Conservation (phyloP, 2,888 invertebrate species). For the Empis livida region DNA sequence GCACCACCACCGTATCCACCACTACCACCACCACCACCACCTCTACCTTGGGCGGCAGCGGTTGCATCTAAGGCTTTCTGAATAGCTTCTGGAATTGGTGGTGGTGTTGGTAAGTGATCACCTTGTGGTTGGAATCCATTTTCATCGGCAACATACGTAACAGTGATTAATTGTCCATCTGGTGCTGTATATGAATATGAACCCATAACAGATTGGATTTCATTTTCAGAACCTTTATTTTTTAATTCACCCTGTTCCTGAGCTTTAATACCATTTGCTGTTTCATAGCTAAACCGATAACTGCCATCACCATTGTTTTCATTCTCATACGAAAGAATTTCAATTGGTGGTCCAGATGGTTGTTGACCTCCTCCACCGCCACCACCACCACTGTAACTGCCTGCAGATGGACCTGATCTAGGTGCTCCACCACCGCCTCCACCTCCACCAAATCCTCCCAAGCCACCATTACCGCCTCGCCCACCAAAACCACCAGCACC, state of each 20-base stretch:
- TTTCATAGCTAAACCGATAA: slow-evolving; percentile 47
- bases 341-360: slow-evolving; percentile 36
- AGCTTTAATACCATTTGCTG: slow-evolving; percentile 49
- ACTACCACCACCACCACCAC: slow-evolving; percentile 26
- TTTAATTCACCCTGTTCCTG: slow-evolving; percentile 48
- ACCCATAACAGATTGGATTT: slow-evolving; percentile 45
- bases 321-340: slow-evolving; percentile 43
- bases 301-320: slow-evolving; percentile 46
- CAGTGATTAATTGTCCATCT: slow-evolving; percentile 46
- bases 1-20: slow-evolving; percentile 28
- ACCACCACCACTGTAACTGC: slow-evolving; percentile 8
- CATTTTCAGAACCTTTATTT: slow-evolving; percentile 43
- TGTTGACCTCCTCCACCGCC: slow-evolving; percentile 22
- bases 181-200: slow-evolving; percentile 51
- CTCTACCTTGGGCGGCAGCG: slow-evolving; percentile 18
- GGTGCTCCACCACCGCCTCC: slow-evolving; percentile 16
- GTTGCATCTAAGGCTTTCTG: slow-evolving; percentile 40
- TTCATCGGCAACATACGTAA: slow-evolving; percentile 52
- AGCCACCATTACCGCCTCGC: slow-evolving; percentile 24
- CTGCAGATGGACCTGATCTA: slow-evolving; percentile 11
- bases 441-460: slow-evolving; percentile 30
- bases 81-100: slow-evolving; percentile 52
- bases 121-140: slow-evolving; percentile 49
- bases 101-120: slow-evolving; percentile 47
- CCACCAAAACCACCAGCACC: slow-evolving; percentile 12